These are phyloP conservation scores for Conomelus anceps DNA, from an alignment of 2,888 invertebrate species.

Conservation along the genomic window DNA sequence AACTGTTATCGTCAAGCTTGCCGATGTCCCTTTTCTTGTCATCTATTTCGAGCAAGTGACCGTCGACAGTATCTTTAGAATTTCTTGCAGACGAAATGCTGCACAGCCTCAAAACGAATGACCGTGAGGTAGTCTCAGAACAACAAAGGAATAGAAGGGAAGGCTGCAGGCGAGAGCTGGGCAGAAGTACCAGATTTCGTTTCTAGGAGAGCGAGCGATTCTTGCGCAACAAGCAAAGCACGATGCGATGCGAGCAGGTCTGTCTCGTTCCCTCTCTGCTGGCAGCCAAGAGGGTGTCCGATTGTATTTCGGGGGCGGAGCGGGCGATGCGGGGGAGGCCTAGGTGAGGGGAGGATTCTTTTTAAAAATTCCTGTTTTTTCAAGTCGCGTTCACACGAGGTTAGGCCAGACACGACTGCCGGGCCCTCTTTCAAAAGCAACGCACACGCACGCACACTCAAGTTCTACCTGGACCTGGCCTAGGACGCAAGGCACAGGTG, in stretches of 20 bases:
- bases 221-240: not conserved
- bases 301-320: constrained; percentile 16
- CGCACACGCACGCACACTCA: not conserved
- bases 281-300: not conserved
- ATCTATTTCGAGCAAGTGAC: not conserved
- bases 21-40: not conserved
- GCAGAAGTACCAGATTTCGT: not conserved
- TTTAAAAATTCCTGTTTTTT: constrained; percentile 26
- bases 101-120: not conserved
- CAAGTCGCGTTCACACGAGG: constrained; percentile 25
- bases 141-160: constrained; percentile 15
- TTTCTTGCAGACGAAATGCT: not conserved
- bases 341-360: constrained; percentile 9
- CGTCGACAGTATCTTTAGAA: not conserved
- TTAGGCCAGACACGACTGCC: constrained; percentile 15
- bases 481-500: not conserved
- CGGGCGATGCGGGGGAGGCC: constrained; percentile 8
- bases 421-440: not conserved
- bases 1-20: not conserved
- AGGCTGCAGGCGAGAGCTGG: not conserved
- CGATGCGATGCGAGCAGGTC: not conserved
- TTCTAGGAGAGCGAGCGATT: constrained; percentile 1
- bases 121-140: constrained; percentile 7
- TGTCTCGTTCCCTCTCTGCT: not conserved
- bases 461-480: not conserved